A percentile compares a stretch with the other conserved stretches of the same genome.
phyloP scores from a whole-genome alignment of 2,797 vertebrate species.

The Chloroceryle inda region DNA sequence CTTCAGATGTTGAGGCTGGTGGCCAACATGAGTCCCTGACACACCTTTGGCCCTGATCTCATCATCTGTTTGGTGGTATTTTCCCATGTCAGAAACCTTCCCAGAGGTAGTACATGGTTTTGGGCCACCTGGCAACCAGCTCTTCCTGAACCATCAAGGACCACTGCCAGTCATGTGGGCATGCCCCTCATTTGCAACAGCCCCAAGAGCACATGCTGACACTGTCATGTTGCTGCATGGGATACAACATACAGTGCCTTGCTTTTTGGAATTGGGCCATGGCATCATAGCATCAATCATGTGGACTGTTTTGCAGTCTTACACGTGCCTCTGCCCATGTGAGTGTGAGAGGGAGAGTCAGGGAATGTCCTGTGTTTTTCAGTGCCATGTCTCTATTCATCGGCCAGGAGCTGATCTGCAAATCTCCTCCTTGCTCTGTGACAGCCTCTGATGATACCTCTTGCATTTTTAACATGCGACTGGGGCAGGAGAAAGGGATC shows the following conservation, averaged over 20 bases:
- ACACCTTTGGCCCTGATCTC: neutral
- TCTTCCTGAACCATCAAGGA: neutral
- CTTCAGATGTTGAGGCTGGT: neutral
- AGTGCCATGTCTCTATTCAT: neutral
- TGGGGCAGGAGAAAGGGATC: neutral
- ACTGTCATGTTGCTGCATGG: rapidly evolving
- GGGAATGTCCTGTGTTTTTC: neutral
- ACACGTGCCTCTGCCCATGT: neutral
- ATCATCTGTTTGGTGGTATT: neutral
- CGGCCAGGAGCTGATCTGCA: neutral
- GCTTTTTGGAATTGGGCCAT: neutral
- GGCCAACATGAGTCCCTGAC: neutral
- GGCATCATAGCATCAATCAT: neutral
- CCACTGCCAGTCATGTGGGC: neutral
- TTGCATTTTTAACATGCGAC: constrained; percentile 2
- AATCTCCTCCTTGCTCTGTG: neutral
- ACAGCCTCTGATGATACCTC: neutral
- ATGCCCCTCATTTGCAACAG: neutral
- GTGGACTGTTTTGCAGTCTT: neutral
- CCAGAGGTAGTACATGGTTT: neutral
- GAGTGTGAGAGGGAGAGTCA: rapidly evolving
- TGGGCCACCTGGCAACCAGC: neutral
- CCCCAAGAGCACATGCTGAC: rapidly evolving
- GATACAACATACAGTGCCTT: neutral
- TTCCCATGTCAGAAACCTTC: neutral